These are phyloP conservation scores for Holothuria scabra DNA, from an alignment of 53 echinoderm and acorn worm species.

Conservation along the genomic window DNA sequence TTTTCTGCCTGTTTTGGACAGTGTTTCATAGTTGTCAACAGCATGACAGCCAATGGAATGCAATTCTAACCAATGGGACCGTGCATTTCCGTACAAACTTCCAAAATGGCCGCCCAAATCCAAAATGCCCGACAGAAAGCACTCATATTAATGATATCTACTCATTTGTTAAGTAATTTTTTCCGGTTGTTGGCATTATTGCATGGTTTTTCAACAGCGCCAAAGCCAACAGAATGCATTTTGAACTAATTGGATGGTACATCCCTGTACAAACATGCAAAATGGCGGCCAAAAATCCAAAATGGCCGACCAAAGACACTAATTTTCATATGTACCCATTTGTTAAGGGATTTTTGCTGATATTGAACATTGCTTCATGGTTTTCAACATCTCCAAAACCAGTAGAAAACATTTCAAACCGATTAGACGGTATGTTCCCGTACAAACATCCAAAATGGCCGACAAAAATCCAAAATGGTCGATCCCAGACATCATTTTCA, in stretches of 20 bases:
- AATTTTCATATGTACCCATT: neutral
- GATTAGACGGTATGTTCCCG: too few species aligned
- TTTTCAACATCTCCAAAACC: neutral
- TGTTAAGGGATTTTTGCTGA: neutral
- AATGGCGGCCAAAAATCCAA: neutral
- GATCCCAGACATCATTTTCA: neutral
- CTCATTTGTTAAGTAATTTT: neutral
- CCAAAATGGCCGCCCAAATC: neutral
- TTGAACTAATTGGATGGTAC: neutral
- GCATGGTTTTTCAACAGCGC: too few species aligned
- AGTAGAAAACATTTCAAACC: neutral
- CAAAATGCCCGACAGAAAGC: too few species aligned
- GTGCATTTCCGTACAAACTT: neutral
- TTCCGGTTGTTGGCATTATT: neutral
- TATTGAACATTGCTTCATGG: neutral
- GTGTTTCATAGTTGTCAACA: too few species aligned
- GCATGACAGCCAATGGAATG: neutral
- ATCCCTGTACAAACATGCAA: neutral
- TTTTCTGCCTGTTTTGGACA: too few species aligned
- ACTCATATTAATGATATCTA: too few species aligned
- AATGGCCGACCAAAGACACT: neutral
- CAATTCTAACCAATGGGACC: neutral
- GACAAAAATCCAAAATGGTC: too few species aligned
- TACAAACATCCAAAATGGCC: too few species aligned
- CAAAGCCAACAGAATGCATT: conserved; percentile 1